Evolutionary conservation across 2,113 vertebrate species (phyloP), one percentile per base, ranked within the genome.

Genomic region (Channa argus): DNA sequence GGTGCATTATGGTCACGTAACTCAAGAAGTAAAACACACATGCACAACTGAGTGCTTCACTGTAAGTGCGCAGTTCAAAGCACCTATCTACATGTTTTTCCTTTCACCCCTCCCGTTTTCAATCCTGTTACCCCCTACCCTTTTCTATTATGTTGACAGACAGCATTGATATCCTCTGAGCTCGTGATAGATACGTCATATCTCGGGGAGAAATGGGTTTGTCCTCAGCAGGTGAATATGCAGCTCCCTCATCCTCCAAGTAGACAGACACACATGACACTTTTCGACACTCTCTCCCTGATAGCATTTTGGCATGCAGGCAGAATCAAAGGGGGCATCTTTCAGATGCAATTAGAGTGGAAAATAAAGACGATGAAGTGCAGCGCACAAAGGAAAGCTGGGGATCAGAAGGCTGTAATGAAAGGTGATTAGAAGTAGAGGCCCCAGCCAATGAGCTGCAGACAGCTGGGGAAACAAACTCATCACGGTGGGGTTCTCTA

Each of bases 311-410:
- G 96, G 94, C 94, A 96, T 95, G 94, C 88, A 90, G 94, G 87
- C 88, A 87, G 94, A 96, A 96, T 98, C 95, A 96, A 96, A 98
- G 95, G 92, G 92, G 92, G 94, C 94, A 95, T 97, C 96, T 97
- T 96, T 98, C 96, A 95, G 93, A 92, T 95, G 94, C 95, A 98
- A 97, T 98, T 98, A 97, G 94, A 95, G 94, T 60, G 85, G 93
- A 95, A 96, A 96, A 96, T 95, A 96, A 96, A 97, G 96, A 96
- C 94, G 96, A 95, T 96, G 96, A 97, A 93, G 94, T 95, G 93
- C 80, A 87, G 89, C 94, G 93, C 94, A 95, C 94, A 95, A 96
- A 96, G 95, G 93, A 92, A 91, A 93, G 93, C 91, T 86, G 74
- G 80, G 94, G 96, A 97, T 97, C 96, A 97, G 96, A 94, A 94